Percentiles rank a stretch among this genome's conserved stretches.
Evolutionary conservation across 2,797 vertebrate species (phyloP).

Genomic region (Cygnus olor): DNA sequence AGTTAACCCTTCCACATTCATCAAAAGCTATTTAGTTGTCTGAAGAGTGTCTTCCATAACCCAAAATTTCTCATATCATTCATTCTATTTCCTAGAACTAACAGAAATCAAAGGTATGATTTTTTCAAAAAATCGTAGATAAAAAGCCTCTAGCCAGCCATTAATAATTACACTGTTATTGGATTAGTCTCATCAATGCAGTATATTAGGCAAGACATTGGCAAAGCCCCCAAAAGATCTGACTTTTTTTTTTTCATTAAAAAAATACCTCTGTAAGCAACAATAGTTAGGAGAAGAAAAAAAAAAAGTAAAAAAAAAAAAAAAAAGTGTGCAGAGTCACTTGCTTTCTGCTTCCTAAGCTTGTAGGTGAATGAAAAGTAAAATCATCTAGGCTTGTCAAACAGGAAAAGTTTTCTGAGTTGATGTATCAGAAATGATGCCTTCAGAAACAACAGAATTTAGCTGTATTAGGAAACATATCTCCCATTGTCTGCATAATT

Average conservation of each 20-base stretch:
- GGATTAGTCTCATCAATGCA: background rate
- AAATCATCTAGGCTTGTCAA: background rate
- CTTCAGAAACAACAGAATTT: background rate
- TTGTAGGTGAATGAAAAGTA: background rate
- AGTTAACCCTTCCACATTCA: background rate
- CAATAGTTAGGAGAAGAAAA: background rate
- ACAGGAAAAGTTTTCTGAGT: background rate
- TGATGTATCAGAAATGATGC: background rate
- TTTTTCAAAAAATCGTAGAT: background rate
- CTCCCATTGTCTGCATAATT: background rate
- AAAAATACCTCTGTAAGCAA: slow-evolving; percentile 1
- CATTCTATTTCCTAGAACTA: background rate
- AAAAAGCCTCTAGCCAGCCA: background rate
- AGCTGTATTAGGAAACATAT: background rate
- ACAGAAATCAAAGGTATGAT: background rate
- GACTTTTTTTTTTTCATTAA: background rate
- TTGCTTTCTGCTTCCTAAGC: background rate
- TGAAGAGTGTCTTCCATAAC: background rate
- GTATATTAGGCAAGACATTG: background rate
- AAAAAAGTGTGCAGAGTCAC: background rate
- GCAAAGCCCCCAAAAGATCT: background rate
- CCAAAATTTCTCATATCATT: background rate
- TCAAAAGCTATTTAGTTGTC: background rate
- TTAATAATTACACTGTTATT: background rate
- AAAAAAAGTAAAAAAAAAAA: too few species aligned